Evolutionary conservation across 2,113 vertebrate genomes (phyloP).

Genomic region (Otus sunia): DNA sequence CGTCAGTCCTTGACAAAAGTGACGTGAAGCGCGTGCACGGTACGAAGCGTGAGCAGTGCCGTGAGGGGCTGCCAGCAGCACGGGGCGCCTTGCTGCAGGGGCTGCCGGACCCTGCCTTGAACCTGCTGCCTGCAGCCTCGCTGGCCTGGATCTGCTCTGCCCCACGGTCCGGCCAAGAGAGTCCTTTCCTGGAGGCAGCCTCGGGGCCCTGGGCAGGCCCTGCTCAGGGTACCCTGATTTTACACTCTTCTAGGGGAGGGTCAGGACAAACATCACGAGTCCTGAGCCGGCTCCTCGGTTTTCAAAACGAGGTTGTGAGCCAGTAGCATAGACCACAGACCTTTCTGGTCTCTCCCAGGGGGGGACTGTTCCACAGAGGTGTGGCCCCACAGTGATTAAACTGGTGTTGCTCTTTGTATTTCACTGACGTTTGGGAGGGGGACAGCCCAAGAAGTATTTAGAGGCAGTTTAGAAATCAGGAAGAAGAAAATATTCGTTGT

Average conservation of each 20-base stretch:
- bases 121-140: neutral
- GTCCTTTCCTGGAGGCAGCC: neutral
- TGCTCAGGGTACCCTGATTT: neutral
- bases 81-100: neutral
- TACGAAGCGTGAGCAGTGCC: fast-evolving
- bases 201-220: fast-evolving
- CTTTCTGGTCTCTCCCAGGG: neutral
- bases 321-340: neutral
- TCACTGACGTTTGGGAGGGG: neutral
- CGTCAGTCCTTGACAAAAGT: fast-evolving
- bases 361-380: fast-evolving
- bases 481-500: neutral
- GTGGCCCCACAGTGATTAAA: fast-evolving
- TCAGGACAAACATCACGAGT: neutral
- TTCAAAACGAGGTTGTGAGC: neutral
- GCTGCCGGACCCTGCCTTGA: fast-evolving
- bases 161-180: fast-evolving
- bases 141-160: neutral
- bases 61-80: neutral
- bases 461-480: neutral
- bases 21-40: fast-evolving
- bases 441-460: neutral
- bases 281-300: neutral
- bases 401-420: neutral
- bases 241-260: neutral